Evolutionary conservation across 2,113 vertebrate species (phyloP).

Genomic region (Eonycteris spelaea): DNA sequence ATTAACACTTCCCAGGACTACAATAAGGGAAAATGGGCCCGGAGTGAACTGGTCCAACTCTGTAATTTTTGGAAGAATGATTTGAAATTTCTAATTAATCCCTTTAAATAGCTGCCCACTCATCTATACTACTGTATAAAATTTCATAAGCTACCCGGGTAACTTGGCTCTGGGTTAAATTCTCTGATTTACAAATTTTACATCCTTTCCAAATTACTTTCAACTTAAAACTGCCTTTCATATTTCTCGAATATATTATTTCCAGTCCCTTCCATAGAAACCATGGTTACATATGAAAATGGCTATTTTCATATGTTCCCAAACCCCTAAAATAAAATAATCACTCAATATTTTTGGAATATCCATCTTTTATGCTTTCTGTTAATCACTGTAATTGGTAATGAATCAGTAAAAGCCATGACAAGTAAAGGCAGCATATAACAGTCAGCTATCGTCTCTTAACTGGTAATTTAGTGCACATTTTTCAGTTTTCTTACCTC

Average conservation of each 20-base stretch:
- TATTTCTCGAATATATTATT: constrained; percentile 20
- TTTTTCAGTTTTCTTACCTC: background rate
- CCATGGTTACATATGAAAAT: background rate
- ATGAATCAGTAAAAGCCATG: background rate
- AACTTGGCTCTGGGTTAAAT: constrained; percentile 3
- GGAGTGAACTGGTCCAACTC: background rate
- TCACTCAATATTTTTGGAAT: background rate
- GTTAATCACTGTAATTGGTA: background rate
- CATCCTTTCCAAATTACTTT: constrained; percentile 37
- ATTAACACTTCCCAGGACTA: background rate
- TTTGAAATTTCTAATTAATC: constrained; percentile 24
- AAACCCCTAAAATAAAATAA: background rate
- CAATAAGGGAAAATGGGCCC: background rate
- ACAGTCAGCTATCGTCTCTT: background rate
- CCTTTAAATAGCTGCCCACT: background rate
- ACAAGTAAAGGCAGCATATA: background rate
- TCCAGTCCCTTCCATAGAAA: constrained; percentile 13
- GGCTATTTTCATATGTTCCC: background rate
- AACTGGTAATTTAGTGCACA: background rate
- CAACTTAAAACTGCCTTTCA: constrained; percentile 24
- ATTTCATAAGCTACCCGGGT: background rate
- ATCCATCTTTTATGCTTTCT: background rate
- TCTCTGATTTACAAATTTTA: constrained; percentile 32
- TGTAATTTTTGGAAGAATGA: background rate
- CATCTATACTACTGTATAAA: background rate